Evolutionary conservation across 2,888 invertebrate species (phyloP).

Genomic region (Drosophila mulleri): DNA sequence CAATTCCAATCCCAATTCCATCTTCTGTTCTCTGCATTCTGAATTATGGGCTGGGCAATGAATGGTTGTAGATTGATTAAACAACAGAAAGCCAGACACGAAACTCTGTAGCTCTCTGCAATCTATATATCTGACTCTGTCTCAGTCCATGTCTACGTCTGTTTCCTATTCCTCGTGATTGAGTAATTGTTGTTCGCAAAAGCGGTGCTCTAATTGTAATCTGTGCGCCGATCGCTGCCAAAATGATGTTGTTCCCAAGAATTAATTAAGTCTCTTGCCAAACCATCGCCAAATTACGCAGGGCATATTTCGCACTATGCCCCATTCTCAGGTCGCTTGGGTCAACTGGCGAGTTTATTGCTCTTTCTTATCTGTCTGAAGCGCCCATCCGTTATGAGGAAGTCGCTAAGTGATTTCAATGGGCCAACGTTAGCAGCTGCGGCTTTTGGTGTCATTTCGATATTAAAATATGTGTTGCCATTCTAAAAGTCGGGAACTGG

Average conservation of each 20-base stretch:
- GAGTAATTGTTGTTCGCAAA: conserved; percentile 60
- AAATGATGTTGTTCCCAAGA: conserved; percentile 59
- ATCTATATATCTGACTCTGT: background rate
- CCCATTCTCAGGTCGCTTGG: conserved; percentile 30
- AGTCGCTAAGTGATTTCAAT: conserved; percentile 46
- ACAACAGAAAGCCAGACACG: conserved; percentile 34
- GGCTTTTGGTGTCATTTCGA: conserved; percentile 58
- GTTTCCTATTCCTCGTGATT: conserved; percentile 34
- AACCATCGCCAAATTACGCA: conserved; percentile 33
- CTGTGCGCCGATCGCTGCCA: conserved; percentile 56
- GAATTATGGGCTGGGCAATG: conserved; percentile 20
- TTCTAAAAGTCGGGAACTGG: conserved; percentile 59
- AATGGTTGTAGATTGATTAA: conserved; percentile 58
- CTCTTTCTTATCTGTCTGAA: conserved; percentile 55
- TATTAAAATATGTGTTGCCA: conserved; percentile 69
- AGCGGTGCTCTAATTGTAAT: conserved; percentile 71
- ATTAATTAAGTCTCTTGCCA: conserved; percentile 30
- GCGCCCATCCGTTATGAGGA: conserved; percentile 56
- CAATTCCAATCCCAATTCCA: conserved; percentile 1
- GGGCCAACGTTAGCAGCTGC: conserved; percentile 22
- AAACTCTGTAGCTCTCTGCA: background rate
- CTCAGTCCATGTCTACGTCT: background rate
- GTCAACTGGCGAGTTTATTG: conserved; percentile 55
- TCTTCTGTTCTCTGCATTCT: conserved; percentile 31
- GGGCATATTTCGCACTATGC: conserved; percentile 31